Conservation (phyloP, 2,888 invertebrate genomes). For the Metellina segmentata region DNA sequence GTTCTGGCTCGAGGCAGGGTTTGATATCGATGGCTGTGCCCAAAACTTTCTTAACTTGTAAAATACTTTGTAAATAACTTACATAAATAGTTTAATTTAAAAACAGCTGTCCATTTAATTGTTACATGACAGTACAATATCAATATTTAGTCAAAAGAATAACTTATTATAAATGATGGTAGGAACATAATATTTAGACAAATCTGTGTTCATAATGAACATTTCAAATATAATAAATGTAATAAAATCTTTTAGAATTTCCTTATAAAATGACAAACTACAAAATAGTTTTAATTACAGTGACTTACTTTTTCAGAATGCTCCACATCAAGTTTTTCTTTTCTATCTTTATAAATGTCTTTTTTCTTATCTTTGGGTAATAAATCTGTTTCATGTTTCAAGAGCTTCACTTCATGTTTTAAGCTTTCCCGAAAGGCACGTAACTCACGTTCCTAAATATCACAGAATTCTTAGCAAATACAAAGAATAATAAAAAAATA, state of each 20-base stretch:
- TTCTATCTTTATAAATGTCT: constrained; percentile 90
- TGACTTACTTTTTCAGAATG: constrained; percentile 87
- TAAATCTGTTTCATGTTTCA: constrained; percentile 95
- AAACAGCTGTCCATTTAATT: too few relatives aligned
- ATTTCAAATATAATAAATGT: background rate
- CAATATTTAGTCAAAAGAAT: background rate
- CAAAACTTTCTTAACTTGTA: too few relatives aligned
- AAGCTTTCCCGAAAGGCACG: constrained; percentile 95
- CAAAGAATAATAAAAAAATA: too few relatives aligned
- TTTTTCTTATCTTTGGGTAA: constrained; percentile 96
- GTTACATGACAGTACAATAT: too few relatives aligned
- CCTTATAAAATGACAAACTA: background rate
- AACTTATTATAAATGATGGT: background rate
- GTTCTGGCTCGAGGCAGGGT: too few relatives aligned
- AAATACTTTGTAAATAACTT: too few relatives aligned
- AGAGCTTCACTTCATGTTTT: constrained; percentile 94
- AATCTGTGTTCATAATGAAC: background rate
- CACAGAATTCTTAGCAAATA: too few relatives aligned
- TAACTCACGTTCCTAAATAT: constrained; percentile 89
- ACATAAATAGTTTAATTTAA: background rate
- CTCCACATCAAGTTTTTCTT: constrained; percentile 93
- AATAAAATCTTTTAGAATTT: background rate
- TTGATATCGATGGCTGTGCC: too few relatives aligned
- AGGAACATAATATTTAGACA: too few relatives aligned
- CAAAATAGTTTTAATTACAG: background rate